Evolutionary conservation across 2,888 invertebrate species (phyloP).

Genomic region (Anorthoa munda): DNA sequence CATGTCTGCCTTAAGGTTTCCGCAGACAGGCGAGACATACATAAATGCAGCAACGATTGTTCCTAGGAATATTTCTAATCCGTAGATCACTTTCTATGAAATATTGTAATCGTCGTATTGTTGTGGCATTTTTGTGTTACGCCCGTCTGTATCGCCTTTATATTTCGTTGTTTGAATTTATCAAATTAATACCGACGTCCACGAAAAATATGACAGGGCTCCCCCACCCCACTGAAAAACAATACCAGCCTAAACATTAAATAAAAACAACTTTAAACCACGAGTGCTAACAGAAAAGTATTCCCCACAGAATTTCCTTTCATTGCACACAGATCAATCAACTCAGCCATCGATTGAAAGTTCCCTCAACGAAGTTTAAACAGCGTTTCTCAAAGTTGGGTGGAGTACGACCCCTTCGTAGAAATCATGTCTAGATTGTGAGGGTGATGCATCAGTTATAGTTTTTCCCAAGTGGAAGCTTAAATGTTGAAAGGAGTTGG

Average conservation of each 20-base stretch:
- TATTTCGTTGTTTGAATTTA: too few relatives aligned
- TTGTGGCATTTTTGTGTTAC: background rate
- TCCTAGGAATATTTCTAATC: too few relatives aligned
- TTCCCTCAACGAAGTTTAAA: slow-evolving; percentile 54
- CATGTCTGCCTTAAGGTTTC: too few relatives aligned
- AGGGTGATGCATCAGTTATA: slow-evolving; percentile 48
- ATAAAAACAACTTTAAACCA: slow-evolving; percentile 7
- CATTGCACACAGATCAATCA: slow-evolving; percentile 62
- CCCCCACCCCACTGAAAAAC: background rate
- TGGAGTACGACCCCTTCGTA: slow-evolving; percentile 7
- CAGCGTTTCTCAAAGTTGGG: slow-evolving; percentile 61
- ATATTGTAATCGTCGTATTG: too few relatives aligned
- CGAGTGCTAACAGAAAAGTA: slow-evolving; percentile 23
- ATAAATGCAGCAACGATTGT: too few relatives aligned
- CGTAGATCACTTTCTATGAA: too few relatives aligned
- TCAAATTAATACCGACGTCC: too few relatives aligned
- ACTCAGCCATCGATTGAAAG: slow-evolving; percentile 52
- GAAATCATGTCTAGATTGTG: slow-evolving; percentile 42
- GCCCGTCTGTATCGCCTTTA: background rate
- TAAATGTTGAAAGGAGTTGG: slow-evolving; percentile 20
- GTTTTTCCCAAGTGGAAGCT: slow-evolving; percentile 18
- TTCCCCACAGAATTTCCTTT: slow-evolving; percentile 42
- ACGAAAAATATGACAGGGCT: background rate
- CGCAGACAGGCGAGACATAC: too few relatives aligned
- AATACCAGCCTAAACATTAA: background rate